Evolutionary conservation across 1,140 invertebrate genomes (phyloP).

Genomic region (Antheraea pernyi): DNA sequence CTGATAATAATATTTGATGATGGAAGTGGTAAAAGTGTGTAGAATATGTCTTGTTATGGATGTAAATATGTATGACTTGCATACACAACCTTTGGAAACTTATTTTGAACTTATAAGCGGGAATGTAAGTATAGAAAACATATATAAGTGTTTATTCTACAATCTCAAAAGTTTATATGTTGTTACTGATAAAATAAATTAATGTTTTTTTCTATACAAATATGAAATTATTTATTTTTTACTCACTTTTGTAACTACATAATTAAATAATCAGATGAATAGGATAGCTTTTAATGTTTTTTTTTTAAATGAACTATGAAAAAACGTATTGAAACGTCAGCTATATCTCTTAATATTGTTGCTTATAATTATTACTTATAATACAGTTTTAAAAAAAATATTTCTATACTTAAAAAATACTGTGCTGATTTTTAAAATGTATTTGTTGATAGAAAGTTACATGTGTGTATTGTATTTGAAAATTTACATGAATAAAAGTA

Average conservation of each 20-base stretch:
- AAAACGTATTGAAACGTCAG: no score
- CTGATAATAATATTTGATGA: conserved; percentile 15
- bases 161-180: background rate
- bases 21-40: conserved; percentile 33
- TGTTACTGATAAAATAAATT: background rate
- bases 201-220: background rate
- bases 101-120: conserved; percentile 33
- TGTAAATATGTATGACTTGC: conserved; percentile 36
- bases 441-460: no score
- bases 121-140: conserved; percentile 30
- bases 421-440: no score
- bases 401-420: no score
- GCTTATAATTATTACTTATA: no score
- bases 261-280: no score
- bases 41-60: conserved; percentile 33
- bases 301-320: no score
- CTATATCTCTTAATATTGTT: no score
- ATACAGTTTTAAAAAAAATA: no score
- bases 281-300: no score
- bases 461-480: no score
- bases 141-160: background rate
- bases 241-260: background rate
- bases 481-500: no score
- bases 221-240: background rate
- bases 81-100: conserved; percentile 23